Base-by-base conservation (phyloP, 2,113 vertebrate genomes). In the Hypanus sabinus region DNA sequence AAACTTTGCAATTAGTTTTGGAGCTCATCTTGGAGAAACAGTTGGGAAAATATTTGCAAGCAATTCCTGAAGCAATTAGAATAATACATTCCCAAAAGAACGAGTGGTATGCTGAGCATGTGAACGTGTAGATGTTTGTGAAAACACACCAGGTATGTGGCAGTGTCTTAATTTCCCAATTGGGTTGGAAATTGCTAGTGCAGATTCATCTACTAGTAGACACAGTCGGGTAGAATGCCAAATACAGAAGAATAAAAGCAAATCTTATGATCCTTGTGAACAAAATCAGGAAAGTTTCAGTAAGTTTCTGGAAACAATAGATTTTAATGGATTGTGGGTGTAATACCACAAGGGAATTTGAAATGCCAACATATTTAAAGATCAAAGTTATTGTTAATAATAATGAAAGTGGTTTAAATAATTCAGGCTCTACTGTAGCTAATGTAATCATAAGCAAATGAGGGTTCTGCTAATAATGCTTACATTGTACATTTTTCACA, bases 101-200 rank as follows among this genome's bases (percentile, higher is more conserved):
- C 12, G 22, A 27, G 20, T 24, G 20, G 65, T 12, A 70, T 38
- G 68, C 8, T 70, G 33, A 36, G 62, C 88, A 91, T 12, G 55
- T 24, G 57, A 30, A 30, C n/a, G 55, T 87, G 81, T 5, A 22
- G n/a, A n/a, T 91, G 33, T 91, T 70, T 70, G 30, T 91, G n/a
- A 70, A 91, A 70, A 91, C 70, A 33, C 88, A 24, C 33, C 20
- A 36, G 10, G 18, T 92, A 68, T 18, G 24, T 92, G 33, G 18
- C 65, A 30, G 36, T 71, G 33, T 71, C 90, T 92, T 92, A 24
- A 71, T 71, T 92, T 92, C 90, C 16, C 68, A 92, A 24, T 92
- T 71, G 90, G 33, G 90, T 71, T 71, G 1, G 90, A n/a, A 70
- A 71, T 38, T 46, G 90, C 33, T 38, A 36, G 68, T 71, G 65